Base-by-base conservation (phyloP, 1,140 invertebrate species). In the Thaumatotibia leucotreta region DNA sequence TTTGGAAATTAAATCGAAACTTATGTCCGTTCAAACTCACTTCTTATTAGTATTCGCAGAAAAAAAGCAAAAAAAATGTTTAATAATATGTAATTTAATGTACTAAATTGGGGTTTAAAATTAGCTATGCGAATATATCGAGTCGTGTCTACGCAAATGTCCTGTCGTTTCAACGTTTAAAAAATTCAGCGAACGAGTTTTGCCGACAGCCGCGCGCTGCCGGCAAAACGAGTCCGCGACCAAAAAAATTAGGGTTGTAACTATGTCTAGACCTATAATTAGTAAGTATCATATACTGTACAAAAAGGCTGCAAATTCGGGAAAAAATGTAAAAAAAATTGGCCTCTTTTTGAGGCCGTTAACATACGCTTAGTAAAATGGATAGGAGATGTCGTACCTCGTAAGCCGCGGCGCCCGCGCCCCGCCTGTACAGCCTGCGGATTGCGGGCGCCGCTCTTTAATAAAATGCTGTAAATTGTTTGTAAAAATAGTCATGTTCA, bases 271-370 rank as follows among this genome's bases (percentile, higher is more conserved):
- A 86, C 84, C 87, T 89, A 80, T 88, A 81, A 84, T 84, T 90
- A 88, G 86, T 88, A 88, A 90, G 84, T 89, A 89, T 89, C 84
- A 89, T 88, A 89, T 89, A 89, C 85, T 90, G 84, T 90, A 90
- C 85, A 90, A 88, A 65, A 87, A 86, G 84, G 86, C 83, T 86
- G 84, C 83, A 88, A 82, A 82, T 88, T 85, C 85, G 84, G 77
- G 75, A 88, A 83, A 83, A 67, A 86, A 83, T 81, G 73, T 80
- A 83, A 84, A 85, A 86, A 84, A 87, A 85, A 84, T 76, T 79
- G 79, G 80, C 84, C 78, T 84, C 84, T 58, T 84, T 72, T 69
- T 85, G 87, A 81, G 86, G 84, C 82, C 80, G 76, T 72, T 84
- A 83, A 81, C 80, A 89, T 89, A 89, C 87, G 87, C 87, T 89